A percentile compares a stretch with the other conserved stretches of the same genome.
Conservation (phyloP, 2,888 invertebrate genomes). For the Papilio elwesi region DNA sequence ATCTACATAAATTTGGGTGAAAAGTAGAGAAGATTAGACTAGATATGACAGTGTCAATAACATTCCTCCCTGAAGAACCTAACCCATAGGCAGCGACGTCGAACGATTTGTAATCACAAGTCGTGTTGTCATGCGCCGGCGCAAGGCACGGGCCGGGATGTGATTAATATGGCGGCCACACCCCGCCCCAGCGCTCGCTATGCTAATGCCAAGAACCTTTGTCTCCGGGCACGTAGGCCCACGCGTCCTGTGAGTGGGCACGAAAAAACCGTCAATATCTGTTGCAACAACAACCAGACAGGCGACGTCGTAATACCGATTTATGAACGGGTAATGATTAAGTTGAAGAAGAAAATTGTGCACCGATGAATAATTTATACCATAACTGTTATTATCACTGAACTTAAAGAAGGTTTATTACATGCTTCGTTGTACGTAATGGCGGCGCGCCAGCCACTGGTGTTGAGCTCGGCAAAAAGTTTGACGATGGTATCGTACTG, state of each 20-base stretch:
- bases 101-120: conserved; percentile 37
- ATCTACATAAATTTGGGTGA: too few relatives aligned
- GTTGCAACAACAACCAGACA: conserved; percentile 60
- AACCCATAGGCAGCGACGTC: conserved; percentile 11
- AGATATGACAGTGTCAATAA: background rate
- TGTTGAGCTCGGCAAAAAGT: conserved; percentile 22
- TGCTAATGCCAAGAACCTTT: conserved; percentile 68
- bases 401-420: conserved; percentile 38
- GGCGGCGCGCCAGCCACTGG: conserved; percentile 33
- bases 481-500: background rate
- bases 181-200: conserved; percentile 64
- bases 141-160: conserved; percentile 64
- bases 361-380: conserved; percentile 39
- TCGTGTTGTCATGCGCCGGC: conserved; percentile 49
- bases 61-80: conserved; percentile 20
- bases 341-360: conserved; percentile 38
- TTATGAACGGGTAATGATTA: conserved; percentile 39
- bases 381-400: conserved; percentile 36
- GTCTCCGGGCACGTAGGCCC: conserved; percentile 71
- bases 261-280: conserved; percentile 65
- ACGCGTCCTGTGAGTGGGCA: conserved; percentile 70
- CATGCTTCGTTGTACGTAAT: conserved; percentile 32
- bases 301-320: conserved; percentile 51
- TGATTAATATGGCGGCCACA: conserved; percentile 69
- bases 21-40: background rate